Evolutionary conservation across 2,797 vertebrate genomes (phyloP), one percentile per base, ranked within the genome.

Genomic region (Falco concolor): DNA sequence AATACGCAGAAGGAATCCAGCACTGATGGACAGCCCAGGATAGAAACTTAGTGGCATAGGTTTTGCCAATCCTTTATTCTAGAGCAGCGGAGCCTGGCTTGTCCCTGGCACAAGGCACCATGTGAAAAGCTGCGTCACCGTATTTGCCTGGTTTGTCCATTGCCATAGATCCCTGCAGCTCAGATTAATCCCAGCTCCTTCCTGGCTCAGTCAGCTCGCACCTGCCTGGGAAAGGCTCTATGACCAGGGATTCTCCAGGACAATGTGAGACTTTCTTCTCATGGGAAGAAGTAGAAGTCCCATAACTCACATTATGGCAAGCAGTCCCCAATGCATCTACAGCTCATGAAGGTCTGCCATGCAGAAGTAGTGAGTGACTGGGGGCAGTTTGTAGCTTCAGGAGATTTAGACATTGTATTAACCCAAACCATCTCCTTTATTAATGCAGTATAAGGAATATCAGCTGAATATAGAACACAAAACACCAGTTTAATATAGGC

Each of bases 351-450:
- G 57, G 44, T 63, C 50, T 63, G 40, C 25, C 0, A 1, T n/a
- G 30, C 36, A 34, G 9, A 5, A 60, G 22, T 1, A 60, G 22
- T 1, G 38, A 70, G 16, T 2, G 30, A 57, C 7, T 2, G 0
- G 20, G 24, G 52, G 6, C 23, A 70, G 5, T 14, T 13, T 2
- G 4, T 45, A 40, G 19, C 47, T 75, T 57, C 10, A 34, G 32
- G 13, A 52, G 27, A 44, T 32, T 36, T 4, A 38, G 40, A 25
- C 9, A 16, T 18, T 25, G 5, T 22, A 60, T 32, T 47, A 68
- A 34, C 21, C 10, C 4, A 13, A 80, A 28, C 34, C 8, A 42
- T 14, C 30, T 60, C 45, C n/a, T 52, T 76, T 34, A 38, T 47
- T 32, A 34, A 14, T 21, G 19, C 54, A 68, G 19, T 5, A 10